Conservation (phyloP, 2,797 vertebrate genomes). For the Malurus splendens region DNA sequence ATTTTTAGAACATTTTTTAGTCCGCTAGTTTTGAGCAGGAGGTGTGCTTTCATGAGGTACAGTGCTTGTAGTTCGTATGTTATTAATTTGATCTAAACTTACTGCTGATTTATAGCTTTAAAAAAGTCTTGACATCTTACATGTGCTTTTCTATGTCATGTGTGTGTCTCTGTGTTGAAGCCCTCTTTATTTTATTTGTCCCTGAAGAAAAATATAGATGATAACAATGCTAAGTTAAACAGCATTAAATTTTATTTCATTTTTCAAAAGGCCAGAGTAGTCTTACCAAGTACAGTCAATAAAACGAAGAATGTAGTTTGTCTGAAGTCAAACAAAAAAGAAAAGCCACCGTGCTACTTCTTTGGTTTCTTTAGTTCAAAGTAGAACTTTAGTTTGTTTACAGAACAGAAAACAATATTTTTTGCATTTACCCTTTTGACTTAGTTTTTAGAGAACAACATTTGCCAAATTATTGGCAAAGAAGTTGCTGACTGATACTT, state of each 20-base stretch:
- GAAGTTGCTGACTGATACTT: neutral
- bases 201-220: neutral
- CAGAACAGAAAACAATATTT: slow-evolving; percentile 44
- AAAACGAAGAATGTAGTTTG: neutral
- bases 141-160: neutral
- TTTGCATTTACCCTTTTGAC: slow-evolving; percentile 24
- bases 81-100: neutral
- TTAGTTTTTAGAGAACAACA: neutral
- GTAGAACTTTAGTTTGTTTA: slow-evolving; percentile 41
- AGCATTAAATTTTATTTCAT: neutral
- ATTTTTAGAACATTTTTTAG: neutral
- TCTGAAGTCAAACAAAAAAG: neutral
- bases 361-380: slow-evolving; percentile 16
- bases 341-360: neutral
- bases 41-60: neutral
- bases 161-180: neutral
- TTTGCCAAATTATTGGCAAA: slow-evolving; percentile 19
- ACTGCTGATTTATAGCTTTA: neutral
- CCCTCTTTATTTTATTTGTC: neutral
- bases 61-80: neutral
- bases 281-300: neutral
- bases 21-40: neutral
- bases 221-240: neutral
- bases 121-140: neutral
- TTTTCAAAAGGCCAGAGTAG: neutral